A percentile compares a stretch with the other conserved stretches of the same genome.
phyloP scores from a whole-genome alignment of 2,888 invertebrate genomes.

The Alloplasta piceator region DNA sequence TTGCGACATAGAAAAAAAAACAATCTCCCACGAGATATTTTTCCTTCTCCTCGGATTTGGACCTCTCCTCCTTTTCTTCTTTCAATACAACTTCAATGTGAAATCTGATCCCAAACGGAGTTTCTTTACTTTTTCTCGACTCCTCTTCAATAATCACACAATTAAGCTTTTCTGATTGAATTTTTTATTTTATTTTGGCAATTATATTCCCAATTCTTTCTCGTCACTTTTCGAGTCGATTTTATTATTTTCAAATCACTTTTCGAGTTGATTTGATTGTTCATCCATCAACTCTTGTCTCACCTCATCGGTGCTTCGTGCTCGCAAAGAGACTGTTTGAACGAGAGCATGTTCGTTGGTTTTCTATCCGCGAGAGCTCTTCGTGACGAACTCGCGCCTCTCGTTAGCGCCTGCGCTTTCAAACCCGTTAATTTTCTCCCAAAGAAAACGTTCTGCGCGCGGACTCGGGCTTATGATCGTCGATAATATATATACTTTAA shows the following conservation, averaged over 20 bases:
- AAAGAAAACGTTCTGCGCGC: background rate
- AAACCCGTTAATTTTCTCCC: no score
- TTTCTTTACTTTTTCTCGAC: background rate
- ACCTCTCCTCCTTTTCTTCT: background rate
- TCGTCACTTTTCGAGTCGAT: background rate
- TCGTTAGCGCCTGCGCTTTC: constrained; percentile 55
- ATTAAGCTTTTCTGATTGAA: background rate
- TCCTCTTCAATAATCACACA: no score
- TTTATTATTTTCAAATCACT: background rate
- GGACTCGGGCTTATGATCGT: background rate
- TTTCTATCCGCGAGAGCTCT: constrained; percentile 59
- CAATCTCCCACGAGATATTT: background rate
- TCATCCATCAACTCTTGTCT: background rate
- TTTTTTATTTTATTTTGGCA: background rate
- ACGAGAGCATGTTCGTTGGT: constrained; percentile 49
- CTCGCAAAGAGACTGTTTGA: constrained; percentile 62
- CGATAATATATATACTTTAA: background rate
- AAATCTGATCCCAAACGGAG: background rate
- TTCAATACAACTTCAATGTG: background rate
- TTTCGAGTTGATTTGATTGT: background rate
- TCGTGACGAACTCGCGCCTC: constrained; percentile 42
- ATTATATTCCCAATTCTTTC: background rate
- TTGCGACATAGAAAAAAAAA: constrained; percentile 62
- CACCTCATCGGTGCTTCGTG: constrained; percentile 31
- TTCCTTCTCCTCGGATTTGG: background rate